Conservation (phyloP, 2,888 invertebrate genomes). For the Busseola fusca region DNA sequence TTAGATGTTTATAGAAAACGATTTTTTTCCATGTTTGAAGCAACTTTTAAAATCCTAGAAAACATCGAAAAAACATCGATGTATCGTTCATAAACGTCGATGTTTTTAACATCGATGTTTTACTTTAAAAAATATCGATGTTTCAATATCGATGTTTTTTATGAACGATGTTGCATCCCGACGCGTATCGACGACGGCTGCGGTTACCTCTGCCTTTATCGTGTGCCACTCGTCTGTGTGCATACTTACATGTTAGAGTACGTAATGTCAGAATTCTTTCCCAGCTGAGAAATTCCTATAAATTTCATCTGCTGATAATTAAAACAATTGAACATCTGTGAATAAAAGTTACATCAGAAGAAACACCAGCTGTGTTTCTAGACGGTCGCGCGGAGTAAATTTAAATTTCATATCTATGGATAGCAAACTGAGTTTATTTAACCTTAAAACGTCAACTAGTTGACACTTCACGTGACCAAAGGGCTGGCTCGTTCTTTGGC, state of each 20-base stretch:
- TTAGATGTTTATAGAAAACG: too few relatives aligned
- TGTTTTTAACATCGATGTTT: too few relatives aligned
- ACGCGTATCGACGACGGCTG: background rate
- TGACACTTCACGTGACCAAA: too few relatives aligned
- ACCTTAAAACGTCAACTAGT: background rate
- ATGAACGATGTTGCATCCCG: too few relatives aligned
- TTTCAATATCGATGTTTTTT: too few relatives aligned
- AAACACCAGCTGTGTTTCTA: background rate
- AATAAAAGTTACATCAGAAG: conserved; percentile 1
- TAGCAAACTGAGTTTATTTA: background rate
- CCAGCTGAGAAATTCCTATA: background rate
- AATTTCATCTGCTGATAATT: background rate
- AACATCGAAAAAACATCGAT: too few relatives aligned
- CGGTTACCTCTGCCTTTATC: background rate
- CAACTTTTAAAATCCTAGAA: too few relatives aligned
- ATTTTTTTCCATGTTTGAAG: too few relatives aligned
- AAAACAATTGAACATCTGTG: background rate
- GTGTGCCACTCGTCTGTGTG: background rate
- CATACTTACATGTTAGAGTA: background rate
- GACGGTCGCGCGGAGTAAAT: background rate
- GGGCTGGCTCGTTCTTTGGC: too few relatives aligned
- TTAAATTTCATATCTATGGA: background rate
- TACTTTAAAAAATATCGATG: too few relatives aligned
- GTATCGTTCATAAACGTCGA: too few relatives aligned
- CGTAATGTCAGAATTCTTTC: background rate